phyloP scores from a whole-genome alignment of 2,888 invertebrate species.

The Apotomis capreana region DNA sequence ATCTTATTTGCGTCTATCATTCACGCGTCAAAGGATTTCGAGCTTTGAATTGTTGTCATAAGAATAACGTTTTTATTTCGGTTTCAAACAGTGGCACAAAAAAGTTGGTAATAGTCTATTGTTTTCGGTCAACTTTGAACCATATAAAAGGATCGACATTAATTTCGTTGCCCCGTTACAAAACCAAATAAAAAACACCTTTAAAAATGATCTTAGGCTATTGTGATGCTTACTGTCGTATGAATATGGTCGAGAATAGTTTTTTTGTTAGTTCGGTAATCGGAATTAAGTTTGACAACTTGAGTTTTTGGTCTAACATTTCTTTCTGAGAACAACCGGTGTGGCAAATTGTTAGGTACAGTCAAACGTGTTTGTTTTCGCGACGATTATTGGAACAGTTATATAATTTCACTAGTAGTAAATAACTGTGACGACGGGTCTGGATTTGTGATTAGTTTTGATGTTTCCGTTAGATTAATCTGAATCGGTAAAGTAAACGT shows the following conservation, averaged over 20 bases:
- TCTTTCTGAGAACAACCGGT: slow-evolving; percentile 26
- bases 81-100: slow-evolving; percentile 22
- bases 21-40: neutral
- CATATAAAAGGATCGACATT: slow-evolving; percentile 59
- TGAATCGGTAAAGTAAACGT: no score
- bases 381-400: slow-evolving; percentile 31
- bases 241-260: neutral
- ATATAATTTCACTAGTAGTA: slow-evolving; percentile 18
- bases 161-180: slow-evolving; percentile 54
- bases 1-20: slow-evolving; percentile 12
- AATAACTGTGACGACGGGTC: slow-evolving; percentile 20
- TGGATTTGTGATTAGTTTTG: slow-evolving; percentile 27
- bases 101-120: slow-evolving; percentile 49
- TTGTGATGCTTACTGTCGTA: neutral
- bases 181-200: slow-evolving; percentile 40
- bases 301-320: slow-evolving; percentile 1
- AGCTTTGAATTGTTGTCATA: neutral
- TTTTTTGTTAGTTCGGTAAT: neutral
- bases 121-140: slow-evolving; percentile 65
- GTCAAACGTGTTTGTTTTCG: slow-evolving; percentile 14
- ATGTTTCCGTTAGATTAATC: slow-evolving; percentile 12
- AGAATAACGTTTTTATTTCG: slow-evolving; percentile 26
- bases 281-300: neutral
- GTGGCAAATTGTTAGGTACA: slow-evolving; percentile 18
- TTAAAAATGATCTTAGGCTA: slow-evolving; percentile 20